A percentile compares a stretch with the other conserved stretches of the same genome.
phyloP scores from a whole-genome alignment of 2,888 invertebrate genomes.

The Abscondita cerata region DNA sequence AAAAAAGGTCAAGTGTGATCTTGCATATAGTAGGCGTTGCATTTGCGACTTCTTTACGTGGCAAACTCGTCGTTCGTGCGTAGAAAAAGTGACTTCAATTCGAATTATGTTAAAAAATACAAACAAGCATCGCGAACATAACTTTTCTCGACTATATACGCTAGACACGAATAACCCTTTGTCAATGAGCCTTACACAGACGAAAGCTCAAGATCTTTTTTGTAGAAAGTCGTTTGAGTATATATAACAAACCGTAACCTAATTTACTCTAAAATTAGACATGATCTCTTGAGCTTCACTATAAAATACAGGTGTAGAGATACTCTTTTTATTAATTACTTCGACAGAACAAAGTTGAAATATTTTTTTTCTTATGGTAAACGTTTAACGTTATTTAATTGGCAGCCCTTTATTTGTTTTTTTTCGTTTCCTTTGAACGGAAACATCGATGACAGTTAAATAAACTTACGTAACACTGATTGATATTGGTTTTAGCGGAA shows the following conservation, averaged over 20 bases:
- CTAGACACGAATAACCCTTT: conserved; percentile 6
- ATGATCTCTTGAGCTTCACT: background rate
- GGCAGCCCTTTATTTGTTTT: too few species aligned
- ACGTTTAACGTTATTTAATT: too few species aligned
- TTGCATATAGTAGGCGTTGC: background rate
- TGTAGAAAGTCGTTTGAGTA: conserved; percentile 15
- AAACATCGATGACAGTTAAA: background rate
- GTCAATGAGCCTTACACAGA: conserved; percentile 22
- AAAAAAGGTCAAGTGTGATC: conserved; percentile 14
- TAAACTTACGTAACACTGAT: background rate
- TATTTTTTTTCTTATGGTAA: too few species aligned
- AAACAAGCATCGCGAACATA: too few species aligned
- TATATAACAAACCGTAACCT: conserved; percentile 15
- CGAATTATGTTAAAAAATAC: too few species aligned
- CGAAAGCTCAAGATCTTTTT: conserved; percentile 16
- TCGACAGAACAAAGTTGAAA: background rate
- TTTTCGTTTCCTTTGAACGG: background rate
- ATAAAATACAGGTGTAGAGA: background rate
- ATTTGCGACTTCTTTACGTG: background rate
- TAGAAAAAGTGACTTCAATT: background rate
- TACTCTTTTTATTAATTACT: background rate
- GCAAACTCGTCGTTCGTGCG: background rate
- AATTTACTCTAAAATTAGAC: conserved; percentile 20
- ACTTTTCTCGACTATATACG: too few species aligned
- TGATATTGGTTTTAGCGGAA: background rate